phyloP scores from a whole-genome alignment of 1,140 invertebrate genomes.

The Aphidius ervi region DNA sequence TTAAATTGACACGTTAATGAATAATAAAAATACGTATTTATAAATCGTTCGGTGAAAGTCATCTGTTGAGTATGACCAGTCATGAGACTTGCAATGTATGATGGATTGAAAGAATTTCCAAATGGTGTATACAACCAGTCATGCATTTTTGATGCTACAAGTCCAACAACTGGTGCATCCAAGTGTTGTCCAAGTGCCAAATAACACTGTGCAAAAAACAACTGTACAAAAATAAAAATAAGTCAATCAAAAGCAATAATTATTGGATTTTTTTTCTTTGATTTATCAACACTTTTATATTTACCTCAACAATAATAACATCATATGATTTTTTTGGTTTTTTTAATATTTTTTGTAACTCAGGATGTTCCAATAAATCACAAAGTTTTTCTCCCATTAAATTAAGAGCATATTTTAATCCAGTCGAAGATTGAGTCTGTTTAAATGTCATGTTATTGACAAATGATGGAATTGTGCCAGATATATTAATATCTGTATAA shows the following conservation, averaged over 20 bases:
- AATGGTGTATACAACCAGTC: conserved; percentile 61
- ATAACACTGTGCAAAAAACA: conserved; percentile 43
- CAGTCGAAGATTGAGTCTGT: not conserved
- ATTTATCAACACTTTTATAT: not conserved
- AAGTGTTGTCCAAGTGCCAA: conserved; percentile 56
- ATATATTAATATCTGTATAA: conserved; percentile 39
- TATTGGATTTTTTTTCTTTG: conserved; percentile 32
- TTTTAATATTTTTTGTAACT: conserved; percentile 26
- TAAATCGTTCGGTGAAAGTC: conserved; percentile 57
- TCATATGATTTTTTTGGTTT: conserved; percentile 29
- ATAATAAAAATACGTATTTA: conserved; percentile 48
- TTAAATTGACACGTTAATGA: conserved; percentile 13
- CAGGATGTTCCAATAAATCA: conserved; percentile 14
- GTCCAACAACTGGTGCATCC: conserved; percentile 57
- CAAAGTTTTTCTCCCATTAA: conserved; percentile 14
- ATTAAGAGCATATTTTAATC: accelerated
- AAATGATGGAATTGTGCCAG: conserved; percentile 14
- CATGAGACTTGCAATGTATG: conserved; percentile 60
- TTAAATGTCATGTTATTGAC: conserved; percentile 19
- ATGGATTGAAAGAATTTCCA: conserved; percentile 57
- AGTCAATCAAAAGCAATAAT: conserved; percentile 29
- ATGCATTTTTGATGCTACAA: conserved; percentile 57
- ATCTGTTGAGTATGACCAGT: conserved; percentile 56
- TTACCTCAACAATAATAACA: conserved; percentile 28
- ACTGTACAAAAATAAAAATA: conserved; percentile 24